These are phyloP conservation scores for Callorhinus ursinus DNA, from an alignment of 2,113 vertebrate species.

Conservation along the genomic window DNA sequence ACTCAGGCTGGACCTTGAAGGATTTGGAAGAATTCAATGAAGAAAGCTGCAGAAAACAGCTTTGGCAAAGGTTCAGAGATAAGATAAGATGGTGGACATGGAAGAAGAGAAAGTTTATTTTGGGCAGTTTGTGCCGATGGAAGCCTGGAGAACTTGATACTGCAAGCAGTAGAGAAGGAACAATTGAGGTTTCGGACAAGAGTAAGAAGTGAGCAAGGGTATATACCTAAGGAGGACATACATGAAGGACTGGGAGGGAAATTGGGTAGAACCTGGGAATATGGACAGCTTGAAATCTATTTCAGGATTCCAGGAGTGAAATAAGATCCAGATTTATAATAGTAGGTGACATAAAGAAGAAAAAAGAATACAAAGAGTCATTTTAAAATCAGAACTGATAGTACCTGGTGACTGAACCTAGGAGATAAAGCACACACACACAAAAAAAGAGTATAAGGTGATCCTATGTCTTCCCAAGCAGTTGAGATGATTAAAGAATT, in stretches of 20 bases:
- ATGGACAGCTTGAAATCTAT: background rate
- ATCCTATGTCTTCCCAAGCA: background rate
- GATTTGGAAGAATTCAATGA: background rate
- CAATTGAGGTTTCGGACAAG: background rate
- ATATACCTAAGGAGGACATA: background rate
- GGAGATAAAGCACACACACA: background rate
- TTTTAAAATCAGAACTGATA: background rate
- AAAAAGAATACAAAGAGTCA: background rate
- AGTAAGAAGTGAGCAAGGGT: background rate
- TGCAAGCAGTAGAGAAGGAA: background rate
- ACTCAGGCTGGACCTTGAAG: background rate
- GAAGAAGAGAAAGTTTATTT: background rate
- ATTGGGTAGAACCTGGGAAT: background rate
- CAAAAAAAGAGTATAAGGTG: background rate
- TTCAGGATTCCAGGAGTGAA: background rate
- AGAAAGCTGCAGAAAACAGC: background rate
- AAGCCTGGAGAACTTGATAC: background rate
- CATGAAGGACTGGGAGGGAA: background rate
- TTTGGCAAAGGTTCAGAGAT: background rate
- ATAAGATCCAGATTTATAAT: background rate
- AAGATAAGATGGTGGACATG: background rate
- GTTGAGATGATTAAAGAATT: background rate
- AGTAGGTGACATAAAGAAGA: background rate
- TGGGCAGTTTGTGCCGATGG: background rate
- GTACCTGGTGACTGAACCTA: background rate